Evolutionary conservation across 2,797 vertebrate species (phyloP), one percentile per base, ranked within the genome.

Genomic region (Halcyon badia): DNA sequence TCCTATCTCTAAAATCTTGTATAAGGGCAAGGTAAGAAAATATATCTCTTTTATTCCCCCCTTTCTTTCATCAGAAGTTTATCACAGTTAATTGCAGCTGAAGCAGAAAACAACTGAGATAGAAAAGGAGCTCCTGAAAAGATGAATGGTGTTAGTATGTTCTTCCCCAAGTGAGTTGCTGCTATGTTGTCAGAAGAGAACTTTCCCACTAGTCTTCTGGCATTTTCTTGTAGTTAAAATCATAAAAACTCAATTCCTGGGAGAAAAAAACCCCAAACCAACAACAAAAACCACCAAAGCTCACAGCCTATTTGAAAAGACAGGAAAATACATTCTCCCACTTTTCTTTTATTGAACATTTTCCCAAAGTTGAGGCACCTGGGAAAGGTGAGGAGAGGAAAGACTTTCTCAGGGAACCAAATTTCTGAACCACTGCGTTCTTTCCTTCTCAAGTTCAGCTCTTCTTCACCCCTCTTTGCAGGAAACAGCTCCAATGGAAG

Each of bases 11-110:
- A 93, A 96, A 37, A 97, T 99, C 52, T 92, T 99, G 13, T 99
- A 99, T 97, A 96, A 98, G 86, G 98, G 97, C 42, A 92, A 99
- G 99, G 99, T 99, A 91, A 97, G 97, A 61, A 68, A n/a, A 51
- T 21, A 9, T 21, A 0, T 83, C 1, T 48, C 9, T 18, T 10
- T 52, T 12, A 46, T 26, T 44, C 6, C 16, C 25, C 5, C 44
- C 9, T 6, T 56, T 69, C 17, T 49, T 87, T 60, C 7, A 57
- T 81, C 41, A 86, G 44, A 49, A 44, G 78, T 69, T 84, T 76
- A 14, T 61, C 10, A 9, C 31, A 39, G 51, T 49, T 62, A 88
- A 37, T 56, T 79, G 41, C 20, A 87, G 31, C 7, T 79, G 46
- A 71, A 75, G 25, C 9, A 28, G 41, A 90, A 44, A 44, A 88